These are phyloP conservation scores for Dynastes hyllus DNA, from an alignment of 2,888 invertebrate genomes.

Conservation along the genomic window DNA sequence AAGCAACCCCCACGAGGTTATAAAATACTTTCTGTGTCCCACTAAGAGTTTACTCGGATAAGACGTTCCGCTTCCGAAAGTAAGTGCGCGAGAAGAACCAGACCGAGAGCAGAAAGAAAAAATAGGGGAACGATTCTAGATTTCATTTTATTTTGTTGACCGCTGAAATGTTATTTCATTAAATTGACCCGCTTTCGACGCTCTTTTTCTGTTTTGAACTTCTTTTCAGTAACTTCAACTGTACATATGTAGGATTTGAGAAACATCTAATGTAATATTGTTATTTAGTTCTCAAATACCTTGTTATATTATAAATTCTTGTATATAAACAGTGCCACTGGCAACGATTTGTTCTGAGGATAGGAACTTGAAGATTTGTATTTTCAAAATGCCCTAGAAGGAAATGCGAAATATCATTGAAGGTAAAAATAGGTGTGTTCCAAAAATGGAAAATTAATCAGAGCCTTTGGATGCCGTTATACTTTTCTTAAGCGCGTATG, in stretches of 20 bases:
- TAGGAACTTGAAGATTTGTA: too few species aligned
- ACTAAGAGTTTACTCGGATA: constrained; percentile 51
- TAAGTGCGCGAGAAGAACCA: constrained; percentile 19
- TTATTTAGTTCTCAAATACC: not conserved
- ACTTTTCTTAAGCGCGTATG: too few species aligned
- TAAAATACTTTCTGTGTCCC: constrained; percentile 55
- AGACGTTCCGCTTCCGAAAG: constrained; percentile 48
- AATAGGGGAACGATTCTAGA: constrained; percentile 35
- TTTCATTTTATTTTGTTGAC: constrained; percentile 47
- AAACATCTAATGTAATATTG: constrained; percentile 17
- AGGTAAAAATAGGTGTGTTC: too few species aligned
- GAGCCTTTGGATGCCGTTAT: too few species aligned
- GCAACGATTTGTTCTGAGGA: too few species aligned
- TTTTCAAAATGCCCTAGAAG: too few species aligned
- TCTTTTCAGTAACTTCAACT: constrained; percentile 32
- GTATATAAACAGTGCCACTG: not conserved
- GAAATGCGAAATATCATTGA: too few species aligned
- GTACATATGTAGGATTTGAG: constrained; percentile 16
- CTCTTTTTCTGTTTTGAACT: constrained; percentile 27
- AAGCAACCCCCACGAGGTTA: constrained; percentile 52
- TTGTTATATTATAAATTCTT: not conserved
- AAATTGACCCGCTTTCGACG: constrained; percentile 32
- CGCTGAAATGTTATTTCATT: constrained; percentile 41
- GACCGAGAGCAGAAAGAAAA: constrained; percentile 1
- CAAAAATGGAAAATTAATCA: too few species aligned